Evolutionary conservation across 92 coral and sea anemone species (phyloP).

Genomic region (Meandrina meandrites): DNA sequence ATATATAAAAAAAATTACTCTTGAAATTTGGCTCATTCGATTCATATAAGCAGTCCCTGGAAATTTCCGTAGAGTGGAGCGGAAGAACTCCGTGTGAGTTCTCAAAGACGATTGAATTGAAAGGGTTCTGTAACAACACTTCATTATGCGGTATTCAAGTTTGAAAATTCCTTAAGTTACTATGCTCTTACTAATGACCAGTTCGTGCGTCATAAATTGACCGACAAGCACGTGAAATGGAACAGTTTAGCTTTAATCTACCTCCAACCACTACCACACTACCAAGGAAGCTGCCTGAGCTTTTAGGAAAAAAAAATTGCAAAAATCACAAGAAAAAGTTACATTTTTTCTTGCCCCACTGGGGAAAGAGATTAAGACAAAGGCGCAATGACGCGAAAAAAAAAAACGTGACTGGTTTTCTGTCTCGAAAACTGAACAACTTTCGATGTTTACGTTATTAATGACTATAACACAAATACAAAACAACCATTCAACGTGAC

Average conservation of each 20-base stretch:
- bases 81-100: background rate
- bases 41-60: background rate
- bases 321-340: background rate
- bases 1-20: background rate
- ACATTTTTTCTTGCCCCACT: background rate
- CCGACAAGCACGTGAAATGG: background rate
- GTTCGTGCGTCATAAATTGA: slow-evolving; percentile 31
- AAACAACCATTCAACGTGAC: slow-evolving; percentile 6
- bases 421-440: background rate
- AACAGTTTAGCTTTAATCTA: slow-evolving; percentile 1
- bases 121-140: background rate
- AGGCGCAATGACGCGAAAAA: too few species aligned
- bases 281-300: background rate
- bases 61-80: background rate
- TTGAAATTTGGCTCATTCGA: background rate
- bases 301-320: too few species aligned
- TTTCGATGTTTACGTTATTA: slow-evolving; percentile 12
- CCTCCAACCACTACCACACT: background rate
- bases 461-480: slow-evolving; percentile 5
- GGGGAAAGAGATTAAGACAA: background rate
- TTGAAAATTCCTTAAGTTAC: background rate
- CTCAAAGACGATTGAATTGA: background rate
- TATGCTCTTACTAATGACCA: slow-evolving; percentile 7
- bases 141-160: background rate
- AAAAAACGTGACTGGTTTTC: background rate